Conservation (phyloP, 2,888 invertebrate species). For the Rhabditoides inermis region DNA sequence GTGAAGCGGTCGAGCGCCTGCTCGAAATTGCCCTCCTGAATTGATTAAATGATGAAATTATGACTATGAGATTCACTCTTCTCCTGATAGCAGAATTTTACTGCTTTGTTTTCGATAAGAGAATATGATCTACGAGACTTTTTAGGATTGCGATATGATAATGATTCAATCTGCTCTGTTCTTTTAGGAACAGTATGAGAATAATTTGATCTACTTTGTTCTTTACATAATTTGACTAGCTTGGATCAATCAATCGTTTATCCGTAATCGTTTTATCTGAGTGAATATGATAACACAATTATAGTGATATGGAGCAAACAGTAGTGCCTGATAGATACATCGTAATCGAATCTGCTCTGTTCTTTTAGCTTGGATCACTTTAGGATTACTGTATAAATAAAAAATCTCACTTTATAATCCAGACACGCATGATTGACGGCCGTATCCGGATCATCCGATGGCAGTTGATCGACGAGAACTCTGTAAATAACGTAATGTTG, state of each 20-base stretch:
- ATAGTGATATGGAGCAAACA: no score
- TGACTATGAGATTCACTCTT: background rate
- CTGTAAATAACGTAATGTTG: no score
- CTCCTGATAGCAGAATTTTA: background rate
- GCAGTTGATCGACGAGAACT: slow-evolving; percentile 77
- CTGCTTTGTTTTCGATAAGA: background rate
- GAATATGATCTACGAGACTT: background rate
- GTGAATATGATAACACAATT: no score
- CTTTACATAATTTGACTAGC: no score
- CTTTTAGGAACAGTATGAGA: no score
- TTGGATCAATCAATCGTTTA: background rate
- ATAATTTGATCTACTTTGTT: no score
- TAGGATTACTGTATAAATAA: no score
- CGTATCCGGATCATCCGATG: slow-evolving; percentile 79
- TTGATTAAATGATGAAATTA: slow-evolving; percentile 10
- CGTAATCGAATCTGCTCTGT: no score
- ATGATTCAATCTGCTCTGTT: no score
- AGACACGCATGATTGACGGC: slow-evolving; percentile 90
- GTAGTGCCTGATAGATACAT: no score
- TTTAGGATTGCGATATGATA: background rate
- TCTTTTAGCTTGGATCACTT: no score
- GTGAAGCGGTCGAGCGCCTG: slow-evolving; percentile 83
- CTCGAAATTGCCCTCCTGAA: slow-evolving; percentile 73
- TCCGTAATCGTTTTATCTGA: no score
- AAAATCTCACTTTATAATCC: slow-evolving; percentile 69